phyloP scores from a whole-genome alignment of 2,113 vertebrate genomes.

The Enhydra lutris region DNA sequence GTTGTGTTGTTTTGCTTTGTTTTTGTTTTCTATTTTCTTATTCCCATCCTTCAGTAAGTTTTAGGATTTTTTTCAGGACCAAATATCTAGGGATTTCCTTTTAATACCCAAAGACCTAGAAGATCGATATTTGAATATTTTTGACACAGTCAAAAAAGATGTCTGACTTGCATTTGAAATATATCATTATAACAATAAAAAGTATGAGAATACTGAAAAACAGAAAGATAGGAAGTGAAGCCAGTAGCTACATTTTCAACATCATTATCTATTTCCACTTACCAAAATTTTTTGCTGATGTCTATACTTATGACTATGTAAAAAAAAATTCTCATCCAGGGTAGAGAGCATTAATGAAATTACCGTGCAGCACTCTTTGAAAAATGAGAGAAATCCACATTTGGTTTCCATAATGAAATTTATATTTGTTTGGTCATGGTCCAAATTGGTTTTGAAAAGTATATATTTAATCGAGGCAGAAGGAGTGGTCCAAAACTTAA shows the following conservation, averaged over 20 bases:
- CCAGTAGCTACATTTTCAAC: constrained; percentile 40
- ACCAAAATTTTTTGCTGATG: constrained; percentile 36
- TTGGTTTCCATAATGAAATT: constrained; percentile 64
- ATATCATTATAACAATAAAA: background rate
- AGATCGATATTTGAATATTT: constrained; percentile 17
- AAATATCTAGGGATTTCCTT: background rate
- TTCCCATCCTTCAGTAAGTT: background rate
- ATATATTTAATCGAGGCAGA: constrained; percentile 53
- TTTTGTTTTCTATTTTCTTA: background rate
- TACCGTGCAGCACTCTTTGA: constrained; percentile 54
- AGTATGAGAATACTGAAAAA: constrained; percentile 17
- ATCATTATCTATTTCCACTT: background rate
- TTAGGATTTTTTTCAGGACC: background rate
- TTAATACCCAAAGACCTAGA: background rate
- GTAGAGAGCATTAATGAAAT: constrained; percentile 63
- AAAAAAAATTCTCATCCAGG: constrained; percentile 28
- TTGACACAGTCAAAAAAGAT: background rate
- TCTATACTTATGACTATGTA: background rate
- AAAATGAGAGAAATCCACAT: constrained; percentile 65
- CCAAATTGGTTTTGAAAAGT: constrained; percentile 66
- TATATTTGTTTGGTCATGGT: constrained; percentile 54
- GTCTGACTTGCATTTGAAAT: constrained; percentile 19
- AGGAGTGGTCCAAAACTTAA: constrained; percentile 59
- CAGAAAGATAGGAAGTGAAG: background rate
- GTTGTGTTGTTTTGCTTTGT: background rate